These are phyloP conservation scores for Adelognathus sp. DNA, from an alignment of 2,888 invertebrate genomes.

Conservation along the genomic window DNA sequence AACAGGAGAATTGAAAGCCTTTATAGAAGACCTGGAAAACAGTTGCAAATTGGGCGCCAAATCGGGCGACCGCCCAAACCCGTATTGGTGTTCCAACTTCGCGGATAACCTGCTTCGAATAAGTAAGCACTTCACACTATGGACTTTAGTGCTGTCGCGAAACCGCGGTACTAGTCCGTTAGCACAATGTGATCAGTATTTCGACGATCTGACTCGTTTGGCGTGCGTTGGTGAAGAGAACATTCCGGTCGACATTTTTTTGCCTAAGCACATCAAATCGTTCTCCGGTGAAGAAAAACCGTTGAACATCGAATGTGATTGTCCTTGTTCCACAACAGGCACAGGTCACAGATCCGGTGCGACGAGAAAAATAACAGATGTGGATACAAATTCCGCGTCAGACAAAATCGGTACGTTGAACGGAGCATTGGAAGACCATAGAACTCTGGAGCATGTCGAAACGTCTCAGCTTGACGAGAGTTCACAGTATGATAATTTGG, in stretches of 20 bases:
- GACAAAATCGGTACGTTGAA: no score
- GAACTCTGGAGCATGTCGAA: no score
- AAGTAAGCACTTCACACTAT: slow-evolving; percentile 22
- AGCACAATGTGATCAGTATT: slow-evolving; percentile 37
- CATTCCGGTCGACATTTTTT: slow-evolving; percentile 16
- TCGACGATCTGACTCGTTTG: slow-evolving; percentile 24
- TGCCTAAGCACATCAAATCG: slow-evolving; percentile 29
- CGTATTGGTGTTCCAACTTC: slow-evolving; percentile 39
- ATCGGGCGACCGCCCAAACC: slow-evolving; percentile 33
- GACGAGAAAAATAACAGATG: no score
- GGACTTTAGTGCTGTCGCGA: slow-evolving; percentile 6
- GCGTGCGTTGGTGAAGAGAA: neutral
- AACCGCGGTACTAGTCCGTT: slow-evolving; percentile 11
- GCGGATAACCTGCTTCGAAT: slow-evolving; percentile 13
- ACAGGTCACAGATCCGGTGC: no score
- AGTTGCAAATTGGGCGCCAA: neutral
- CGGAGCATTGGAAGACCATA: no score
- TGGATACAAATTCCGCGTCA: no score
- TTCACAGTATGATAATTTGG: no score
- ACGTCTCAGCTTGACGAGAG: no score
- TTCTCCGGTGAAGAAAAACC: slow-evolving; percentile 19
- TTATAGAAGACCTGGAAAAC: no score
- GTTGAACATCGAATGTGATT: no score
- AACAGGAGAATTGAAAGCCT: no score
- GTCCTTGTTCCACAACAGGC: no score